A percentile compares a stretch with the other conserved stretches of the same genome.
phyloP scores from a whole-genome alignment of 2,888 invertebrate species.

The Drosophila quinaria region DNA sequence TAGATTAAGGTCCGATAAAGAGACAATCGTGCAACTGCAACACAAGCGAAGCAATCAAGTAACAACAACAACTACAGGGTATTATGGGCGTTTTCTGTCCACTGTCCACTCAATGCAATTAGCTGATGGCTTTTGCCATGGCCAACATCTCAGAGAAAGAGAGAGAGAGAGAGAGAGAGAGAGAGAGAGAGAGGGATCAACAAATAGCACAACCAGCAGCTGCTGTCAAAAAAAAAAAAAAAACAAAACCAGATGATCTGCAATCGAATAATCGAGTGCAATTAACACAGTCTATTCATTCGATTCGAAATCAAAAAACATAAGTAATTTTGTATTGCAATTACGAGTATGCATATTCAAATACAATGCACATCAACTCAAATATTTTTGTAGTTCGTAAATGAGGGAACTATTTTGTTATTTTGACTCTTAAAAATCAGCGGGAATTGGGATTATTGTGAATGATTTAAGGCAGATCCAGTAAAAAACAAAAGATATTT shows the following conservation, averaged over 20 bases:
- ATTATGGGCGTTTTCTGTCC: slow-evolving; percentile 48
- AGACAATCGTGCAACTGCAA: slow-evolving; percentile 2
- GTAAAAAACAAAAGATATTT: too few relatives aligned
- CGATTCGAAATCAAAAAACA: not conserved
- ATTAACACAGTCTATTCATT: slow-evolving; percentile 19
- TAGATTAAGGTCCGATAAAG: slow-evolving; percentile 66
- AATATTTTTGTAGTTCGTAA: not conserved
- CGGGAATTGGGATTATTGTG: not conserved
- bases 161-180: too few relatives aligned
- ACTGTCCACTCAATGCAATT: slow-evolving; percentile 74
- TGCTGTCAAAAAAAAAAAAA: slow-evolving; percentile 10
- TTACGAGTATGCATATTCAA: not conserved
- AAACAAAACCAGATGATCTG: slow-evolving; percentile 15
- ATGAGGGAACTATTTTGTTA: not conserved
- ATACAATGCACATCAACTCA: not conserved
- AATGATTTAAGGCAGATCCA: not conserved
- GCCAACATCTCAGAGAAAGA: not conserved
- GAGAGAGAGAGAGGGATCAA: slow-evolving; percentile 4
- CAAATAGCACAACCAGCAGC: slow-evolving; percentile 30
- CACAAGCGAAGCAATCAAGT: slow-evolving; percentile 31
- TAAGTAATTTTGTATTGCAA: slow-evolving; percentile 6
- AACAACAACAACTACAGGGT: not conserved
- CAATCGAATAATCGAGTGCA: slow-evolving; percentile 16
- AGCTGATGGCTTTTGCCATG: slow-evolving; percentile 41
- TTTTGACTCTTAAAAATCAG: not conserved